phyloP scores from a whole-genome alignment of 1,140 invertebrate species.

The Nebria ingens region DNA sequence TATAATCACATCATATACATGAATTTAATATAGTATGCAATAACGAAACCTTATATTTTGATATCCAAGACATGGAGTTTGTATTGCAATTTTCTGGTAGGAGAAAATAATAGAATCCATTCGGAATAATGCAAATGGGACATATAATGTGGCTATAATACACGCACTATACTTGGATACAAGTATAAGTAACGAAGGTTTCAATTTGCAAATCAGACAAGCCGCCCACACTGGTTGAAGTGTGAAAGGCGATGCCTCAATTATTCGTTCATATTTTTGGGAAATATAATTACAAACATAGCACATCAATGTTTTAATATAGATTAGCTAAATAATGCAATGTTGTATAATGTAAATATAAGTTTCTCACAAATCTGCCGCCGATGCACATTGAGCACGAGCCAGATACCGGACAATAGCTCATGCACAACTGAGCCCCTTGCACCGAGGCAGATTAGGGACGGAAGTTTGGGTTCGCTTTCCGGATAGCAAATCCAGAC shows the following conservation, averaged over 20 bases:
- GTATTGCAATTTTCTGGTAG: not conserved
- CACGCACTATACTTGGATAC: not conserved
- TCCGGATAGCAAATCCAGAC: slow-evolving; percentile 30
- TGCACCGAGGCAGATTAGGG: slow-evolving; percentile 26
- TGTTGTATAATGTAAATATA: slow-evolving; percentile 15
- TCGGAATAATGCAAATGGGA: not conserved
- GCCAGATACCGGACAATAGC: slow-evolving; percentile 26
- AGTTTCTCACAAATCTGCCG: slow-evolving; percentile 22
- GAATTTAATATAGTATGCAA: slow-evolving; percentile 1
- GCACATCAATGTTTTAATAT: slow-evolving; percentile 19
- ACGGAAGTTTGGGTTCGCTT: slow-evolving; percentile 26
- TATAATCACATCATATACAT: slow-evolving; percentile 2
- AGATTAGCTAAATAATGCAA: slow-evolving; percentile 16
- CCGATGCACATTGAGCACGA: slow-evolving; percentile 20
- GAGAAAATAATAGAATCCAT: not conserved
- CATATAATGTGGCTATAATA: not conserved
- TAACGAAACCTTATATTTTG: not conserved
- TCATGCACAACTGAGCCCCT: slow-evolving; percentile 33
- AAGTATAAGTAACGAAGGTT: not conserved
- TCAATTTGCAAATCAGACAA: not conserved
- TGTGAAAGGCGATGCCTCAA: not conserved
- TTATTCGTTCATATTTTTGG: not conserved
- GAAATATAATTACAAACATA: slow-evolving; percentile 15
- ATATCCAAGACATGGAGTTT: not conserved
- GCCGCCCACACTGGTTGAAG: not conserved